Base-by-base conservation (phyloP, 2,888 invertebrate species). In the Chrysotoxum bicinctum region DNA sequence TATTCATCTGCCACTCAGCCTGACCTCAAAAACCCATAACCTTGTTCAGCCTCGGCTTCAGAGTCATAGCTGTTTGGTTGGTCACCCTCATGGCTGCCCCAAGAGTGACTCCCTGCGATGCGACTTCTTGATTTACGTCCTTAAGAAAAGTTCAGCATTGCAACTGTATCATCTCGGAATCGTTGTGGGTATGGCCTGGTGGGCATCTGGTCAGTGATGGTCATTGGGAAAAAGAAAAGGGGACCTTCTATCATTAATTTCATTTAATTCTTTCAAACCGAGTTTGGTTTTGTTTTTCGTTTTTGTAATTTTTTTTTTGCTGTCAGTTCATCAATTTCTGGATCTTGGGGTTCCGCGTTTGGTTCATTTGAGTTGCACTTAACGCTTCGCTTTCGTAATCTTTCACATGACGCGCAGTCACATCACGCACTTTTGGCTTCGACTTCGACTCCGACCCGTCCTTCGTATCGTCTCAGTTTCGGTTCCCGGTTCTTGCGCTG, bases 11-110 rank as follows among this genome's bases (percentile, higher is more conserved):
- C 75, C 68, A 58, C 58, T 58, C 58, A 32, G 79, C 45, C 72
- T 84, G 84, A 84, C 79, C 84, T 54, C 72, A 80, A 79, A 84
- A 84, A 75, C 75, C 79, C 75, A 72, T 80, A 84, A 80, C 84
- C 84, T 79, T 79, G 79, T 83, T 66, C 69, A 43, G 30, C 37
- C 68, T 64, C 68, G 30, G 16, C 26, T 21, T 37, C 19, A 58
- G 9, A 9, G 19, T 5, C 21, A 52, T 40, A 52, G 14, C 26
- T 9, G 19, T n/a, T 23, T 52, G 48, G 19, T n/a, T 23, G 58
- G 48, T 48, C 66, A 81, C 70, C 81, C 76, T 81, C 35, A 12
- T 56, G 37, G n/a, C 32, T 64, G 43, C 54, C 73, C 48, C 37
- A 12, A 37, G 8, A 43, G 23, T 26, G 60, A 64, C 74, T 74